These are phyloP conservation scores for Drosophila emarginata DNA, from an alignment of 2,888 invertebrate genomes.

Conservation along the genomic window DNA sequence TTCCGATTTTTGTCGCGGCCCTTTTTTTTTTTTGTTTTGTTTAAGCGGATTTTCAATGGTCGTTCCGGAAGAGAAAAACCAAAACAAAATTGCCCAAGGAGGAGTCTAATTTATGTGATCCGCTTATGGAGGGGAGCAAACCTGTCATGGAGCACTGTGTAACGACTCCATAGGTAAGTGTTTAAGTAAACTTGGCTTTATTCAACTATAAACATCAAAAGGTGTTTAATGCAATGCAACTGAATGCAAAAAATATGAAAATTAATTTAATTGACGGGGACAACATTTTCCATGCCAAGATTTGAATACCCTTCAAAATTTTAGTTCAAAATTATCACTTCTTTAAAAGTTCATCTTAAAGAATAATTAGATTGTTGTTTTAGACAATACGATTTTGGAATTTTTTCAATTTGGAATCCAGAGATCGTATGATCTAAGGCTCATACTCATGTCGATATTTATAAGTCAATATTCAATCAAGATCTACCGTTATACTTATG, in stretches of 20 bases:
- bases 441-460: no score
- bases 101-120: slow-evolving; percentile 74
- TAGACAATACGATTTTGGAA: no score
- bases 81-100: slow-evolving; percentile 61
- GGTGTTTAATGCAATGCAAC: not conserved
- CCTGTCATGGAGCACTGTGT: slow-evolving; percentile 13
- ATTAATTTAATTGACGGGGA: not conserved
- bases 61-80: slow-evolving; percentile 39
- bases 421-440: no score
- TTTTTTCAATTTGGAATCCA: no score
- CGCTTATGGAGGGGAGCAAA: slow-evolving; percentile 55
- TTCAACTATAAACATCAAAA: slow-evolving; percentile 1
- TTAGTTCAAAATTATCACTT: not conserved
- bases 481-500: no score
- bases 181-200: slow-evolving; percentile 8
- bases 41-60: slow-evolving; percentile 74
- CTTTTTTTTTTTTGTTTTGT: slow-evolving; percentile 36
- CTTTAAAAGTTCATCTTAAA: no score
- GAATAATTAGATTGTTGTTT: no score
- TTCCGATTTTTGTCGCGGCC: slow-evolving; percentile 54
- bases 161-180: slow-evolving; percentile 4
- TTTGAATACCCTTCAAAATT: not conserved
- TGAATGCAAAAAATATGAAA: not conserved
- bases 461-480: no score
- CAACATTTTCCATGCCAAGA: not conserved